These are phyloP conservation scores for Gerris buenoi DNA, from an alignment of 1,140 invertebrate species.

Conservation along the genomic window DNA sequence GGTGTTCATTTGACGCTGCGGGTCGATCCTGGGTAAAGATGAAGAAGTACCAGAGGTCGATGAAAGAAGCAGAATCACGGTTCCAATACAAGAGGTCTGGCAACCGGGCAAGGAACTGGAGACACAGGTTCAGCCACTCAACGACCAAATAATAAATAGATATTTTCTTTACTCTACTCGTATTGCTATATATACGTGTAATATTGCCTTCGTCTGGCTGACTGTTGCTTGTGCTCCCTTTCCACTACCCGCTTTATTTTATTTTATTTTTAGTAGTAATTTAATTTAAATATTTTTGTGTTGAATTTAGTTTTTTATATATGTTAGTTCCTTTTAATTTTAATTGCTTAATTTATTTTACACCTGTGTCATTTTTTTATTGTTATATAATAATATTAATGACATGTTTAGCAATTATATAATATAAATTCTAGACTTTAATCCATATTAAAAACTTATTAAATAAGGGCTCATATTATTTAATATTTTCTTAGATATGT, in stretches of 20 bases:
- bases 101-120: slow-evolving; percentile 67
- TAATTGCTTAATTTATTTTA: no score
- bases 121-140: slow-evolving; percentile 48
- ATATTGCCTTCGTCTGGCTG: not conserved
- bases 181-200: no score
- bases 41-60: slow-evolving; percentile 73
- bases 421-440: no score
- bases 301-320: not conserved
- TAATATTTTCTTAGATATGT: no score
- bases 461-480: no score
- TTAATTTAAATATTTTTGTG: not conserved
- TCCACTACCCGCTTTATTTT: not conserved
- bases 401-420: no score
- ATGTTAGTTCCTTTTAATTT: no score
- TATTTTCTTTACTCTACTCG: no score
- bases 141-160: no score
- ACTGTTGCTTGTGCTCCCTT: not conserved
- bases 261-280: not conserved
- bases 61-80: slow-evolving; percentile 53
- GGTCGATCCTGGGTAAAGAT: slow-evolving; percentile 87
- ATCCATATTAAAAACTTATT: no score
- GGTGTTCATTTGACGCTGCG: slow-evolving; percentile 77
- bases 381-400: no score
- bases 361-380: no score
- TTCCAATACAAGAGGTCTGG: slow-evolving; percentile 64